Evolutionary conservation across 2,888 invertebrate genomes (phyloP).

Genomic region (Tenthredo amoena): DNA sequence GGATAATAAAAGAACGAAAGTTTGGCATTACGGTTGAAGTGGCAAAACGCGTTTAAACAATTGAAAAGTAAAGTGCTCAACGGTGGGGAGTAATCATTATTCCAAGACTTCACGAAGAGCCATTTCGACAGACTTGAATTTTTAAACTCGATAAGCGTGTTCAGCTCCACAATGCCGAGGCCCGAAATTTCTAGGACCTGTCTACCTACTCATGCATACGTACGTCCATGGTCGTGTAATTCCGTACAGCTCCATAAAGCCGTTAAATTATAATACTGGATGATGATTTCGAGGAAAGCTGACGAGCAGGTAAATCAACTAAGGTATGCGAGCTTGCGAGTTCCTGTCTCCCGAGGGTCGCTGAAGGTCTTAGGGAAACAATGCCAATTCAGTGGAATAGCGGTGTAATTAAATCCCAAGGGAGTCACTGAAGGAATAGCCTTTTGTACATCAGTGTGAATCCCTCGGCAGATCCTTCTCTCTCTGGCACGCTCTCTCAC

Average conservation of each 20-base stretch:
- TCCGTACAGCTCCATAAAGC: background rate
- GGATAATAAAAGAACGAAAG: background rate
- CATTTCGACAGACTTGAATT: background rate
- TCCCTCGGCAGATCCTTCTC: conserved; percentile 5
- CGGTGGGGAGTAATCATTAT: background rate
- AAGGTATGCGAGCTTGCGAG: conserved; percentile 6
- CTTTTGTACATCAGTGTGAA: conserved; percentile 15
- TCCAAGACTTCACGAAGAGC: background rate
- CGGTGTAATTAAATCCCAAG: conserved; percentile 43
- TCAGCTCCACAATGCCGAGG: background rate
- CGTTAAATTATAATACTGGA: conserved; percentile 10
- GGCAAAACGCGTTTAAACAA: conserved; percentile 3
- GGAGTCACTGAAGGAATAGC: conserved; percentile 20
- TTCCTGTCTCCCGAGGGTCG: conserved; percentile 21
- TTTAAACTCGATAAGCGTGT: background rate
- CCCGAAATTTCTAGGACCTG: background rate
- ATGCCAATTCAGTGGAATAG: conserved; percentile 30
- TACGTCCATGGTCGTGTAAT: background rate
- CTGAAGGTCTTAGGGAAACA: conserved; percentile 22
- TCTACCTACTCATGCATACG: background rate
- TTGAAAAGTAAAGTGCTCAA: background rate
- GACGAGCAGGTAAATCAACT: conserved; percentile 35
- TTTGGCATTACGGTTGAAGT: conserved; percentile 12
- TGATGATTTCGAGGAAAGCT: conserved; percentile 21
- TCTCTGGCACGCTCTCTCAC: background rate